phyloP scores from a whole-genome alignment of 2,888 invertebrate species.

The Amaurobius ferox region DNA sequence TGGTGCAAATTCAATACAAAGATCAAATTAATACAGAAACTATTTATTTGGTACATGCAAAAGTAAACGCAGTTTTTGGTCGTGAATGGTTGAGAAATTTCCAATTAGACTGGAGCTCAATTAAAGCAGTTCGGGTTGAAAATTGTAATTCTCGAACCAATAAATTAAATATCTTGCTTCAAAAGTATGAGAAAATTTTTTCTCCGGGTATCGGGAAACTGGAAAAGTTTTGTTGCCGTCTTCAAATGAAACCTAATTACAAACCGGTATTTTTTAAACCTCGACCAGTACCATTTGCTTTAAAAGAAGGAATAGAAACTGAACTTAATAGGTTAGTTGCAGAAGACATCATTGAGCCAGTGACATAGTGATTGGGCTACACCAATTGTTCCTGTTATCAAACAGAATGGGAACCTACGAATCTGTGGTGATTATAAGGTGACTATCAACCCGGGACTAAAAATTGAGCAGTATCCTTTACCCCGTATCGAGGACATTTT shows the following conservation, averaged over 20 bases:
- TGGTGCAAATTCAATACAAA: too few species aligned
- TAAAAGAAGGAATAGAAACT: too few species aligned
- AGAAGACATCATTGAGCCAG: slow-evolving; percentile 39
- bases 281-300: too few species aligned
- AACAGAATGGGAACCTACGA: slow-evolving; percentile 62
- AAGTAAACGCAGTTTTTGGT: too few species aligned
- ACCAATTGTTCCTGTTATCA: slow-evolving; percentile 44
- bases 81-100: too few species aligned
- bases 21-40: too few species aligned
- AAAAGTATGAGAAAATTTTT: slow-evolving; percentile 33
- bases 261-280: too few species aligned
- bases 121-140: slow-evolving; percentile 26
- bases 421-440: slow-evolving; percentile 76
- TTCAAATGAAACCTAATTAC: too few species aligned
- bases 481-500: slow-evolving; percentile 76
- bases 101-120: too few species aligned
- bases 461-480: slow-evolving; percentile 75
- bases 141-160: slow-evolving; percentile 25
- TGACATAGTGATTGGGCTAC: slow-evolving; percentile 47
- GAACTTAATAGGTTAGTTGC: slow-evolving; percentile 36
- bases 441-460: slow-evolving; percentile 74
- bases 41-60: too few species aligned
- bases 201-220: slow-evolving; percentile 39
- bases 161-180: slow-evolving; percentile 26
- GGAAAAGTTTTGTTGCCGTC: too few species aligned